These are phyloP conservation scores for Triops cancriformis DNA, from an alignment of 1,140 invertebrate genomes.

Conservation along the genomic window DNA sequence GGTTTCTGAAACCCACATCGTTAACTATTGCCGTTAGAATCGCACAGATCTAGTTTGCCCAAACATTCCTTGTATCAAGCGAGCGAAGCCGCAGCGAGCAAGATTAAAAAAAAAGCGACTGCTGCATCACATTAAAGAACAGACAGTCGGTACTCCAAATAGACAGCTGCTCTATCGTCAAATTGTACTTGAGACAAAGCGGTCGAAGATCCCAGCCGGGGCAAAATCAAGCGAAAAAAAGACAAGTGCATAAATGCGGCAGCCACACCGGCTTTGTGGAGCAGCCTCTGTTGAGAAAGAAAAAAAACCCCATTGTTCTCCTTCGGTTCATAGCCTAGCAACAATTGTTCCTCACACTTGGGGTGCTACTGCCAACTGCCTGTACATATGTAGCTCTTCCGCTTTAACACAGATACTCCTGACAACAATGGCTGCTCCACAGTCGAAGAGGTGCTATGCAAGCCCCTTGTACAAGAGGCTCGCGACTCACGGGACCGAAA, in stretches of 20 bases:
- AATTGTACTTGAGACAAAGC: neutral
- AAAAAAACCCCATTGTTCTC: neutral
- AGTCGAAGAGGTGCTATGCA: neutral
- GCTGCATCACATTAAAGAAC: neutral
- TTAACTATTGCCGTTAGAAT: neutral
- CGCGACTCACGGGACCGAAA: neutral
- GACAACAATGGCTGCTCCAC: neutral
- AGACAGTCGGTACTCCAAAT: neutral
- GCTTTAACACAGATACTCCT: slow-evolving; percentile 1
- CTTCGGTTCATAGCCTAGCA: slow-evolving; percentile 9
- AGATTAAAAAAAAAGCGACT: neutral
- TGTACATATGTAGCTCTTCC: slow-evolving; percentile 1
- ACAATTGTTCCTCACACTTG: slow-evolving; percentile 13
- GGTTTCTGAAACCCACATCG: neutral
- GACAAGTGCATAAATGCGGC: neutral
- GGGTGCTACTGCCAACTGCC: slow-evolving; percentile 8
- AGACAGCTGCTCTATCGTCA: neutral
- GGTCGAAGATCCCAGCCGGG: neutral
- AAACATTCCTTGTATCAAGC: neutral
- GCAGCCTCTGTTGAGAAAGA: neutral
- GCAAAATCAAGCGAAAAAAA: slow-evolving; percentile 11
- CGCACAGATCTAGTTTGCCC: neutral
- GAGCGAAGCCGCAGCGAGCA: neutral
- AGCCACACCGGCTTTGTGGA: neutral
- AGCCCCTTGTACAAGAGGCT: neutral